Evolutionary conservation across 2,888 invertebrate species (phyloP), one percentile per base, ranked within the genome.

Genomic region (Parnassius smintheus): DNA sequence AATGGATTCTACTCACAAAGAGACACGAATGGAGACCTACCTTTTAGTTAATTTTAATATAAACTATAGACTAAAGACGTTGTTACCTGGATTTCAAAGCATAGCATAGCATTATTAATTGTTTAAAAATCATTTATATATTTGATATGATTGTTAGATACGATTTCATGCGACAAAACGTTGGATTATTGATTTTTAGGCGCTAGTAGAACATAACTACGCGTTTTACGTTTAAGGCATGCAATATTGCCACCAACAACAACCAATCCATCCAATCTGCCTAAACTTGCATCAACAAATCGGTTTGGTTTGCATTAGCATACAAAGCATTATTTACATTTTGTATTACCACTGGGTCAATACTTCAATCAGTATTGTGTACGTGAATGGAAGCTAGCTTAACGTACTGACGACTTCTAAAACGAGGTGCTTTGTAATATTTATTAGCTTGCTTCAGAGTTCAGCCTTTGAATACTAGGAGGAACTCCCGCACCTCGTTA

Each of bases 281-380:
- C 45, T 45, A 35, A 35, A 35, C 35, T 25, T 1, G 12, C 22
- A 51, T 51, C 25, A 52, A 25, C 22, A 51, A 25, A 25, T 51
- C 51, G 12, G 51, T 58, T 44, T 49, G 49, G 49, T n/a, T 49
- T 49, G n/a, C 25, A 61, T 61, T 61, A 61, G 50, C 61, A 61
- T 61, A 61, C 61, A 61, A 61, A 49, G 13, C 49, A 49, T 18
- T 49, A n/a, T 61, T 61, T 44, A 35, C 56, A 13, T n/a, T n/a
- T 46, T 12, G 25, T 55, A 50, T 61, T 61, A 51, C 25, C 50
- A 56, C 50, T 41, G 13, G n/a, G 50, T 56, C 50, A 50, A 56
- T 45, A 44, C 18, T 9, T 61, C 61, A 50, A 55, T 54, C 48
- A 56, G 50, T 41, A 54, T 46, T 45, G 13, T 55, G 48, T 53